Base-by-base conservation (phyloP, 2,797 vertebrate genomes). In the Zalophus californianus region DNA sequence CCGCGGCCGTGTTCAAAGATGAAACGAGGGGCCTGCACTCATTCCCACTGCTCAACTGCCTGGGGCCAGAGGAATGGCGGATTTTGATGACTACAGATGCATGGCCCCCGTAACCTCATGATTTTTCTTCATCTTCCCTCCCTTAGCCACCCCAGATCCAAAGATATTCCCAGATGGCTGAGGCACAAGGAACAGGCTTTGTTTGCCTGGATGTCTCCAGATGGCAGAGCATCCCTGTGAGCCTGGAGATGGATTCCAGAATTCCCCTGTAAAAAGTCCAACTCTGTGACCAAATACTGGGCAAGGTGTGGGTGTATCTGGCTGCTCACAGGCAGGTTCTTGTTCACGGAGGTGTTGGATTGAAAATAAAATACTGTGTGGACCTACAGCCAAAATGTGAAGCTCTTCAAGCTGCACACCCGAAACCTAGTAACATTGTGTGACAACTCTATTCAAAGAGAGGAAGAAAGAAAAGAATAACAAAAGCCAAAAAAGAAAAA, bases 51-150 rank as follows among this genome's bases (percentile, higher is more conserved):
- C 25, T 14, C 25, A 62, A 29, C 25, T 29, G 25, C 27, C 25
- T 2, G 2, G 60, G 27, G 25, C 25, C 60, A 29, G 27, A 60
- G 58, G 25, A 29, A 60, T 5, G 58, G 58, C 23, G 11, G 25
- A 11, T 4, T 11, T 27, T 27, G 25, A 62, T 62, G 58, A 62
- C 58, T 62, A 62, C 58, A 27, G 58, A 27, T 27, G 25, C 25
- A 29, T 27, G 60, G 29, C 11, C 60, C 1, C 60, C 27, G 4
- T 14, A 29, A 62, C 60, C 60, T 60, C 29, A 77, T 54, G 21
- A 91, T 82, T 96, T 91, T 90, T 48, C 86, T 91, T 82, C 58
- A 44, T 50, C 50, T 91, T 72, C 79, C 25, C 41, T 52, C 83
- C 25, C 35, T 15, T 32, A 12, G 35, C n/a, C 25, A 86, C 29